A percentile compares a stretch with the other conserved stretches of the same genome.
phyloP scores from a whole-genome alignment of 2,113 vertebrate genomes.

The Bostrychus sinensis region DNA sequence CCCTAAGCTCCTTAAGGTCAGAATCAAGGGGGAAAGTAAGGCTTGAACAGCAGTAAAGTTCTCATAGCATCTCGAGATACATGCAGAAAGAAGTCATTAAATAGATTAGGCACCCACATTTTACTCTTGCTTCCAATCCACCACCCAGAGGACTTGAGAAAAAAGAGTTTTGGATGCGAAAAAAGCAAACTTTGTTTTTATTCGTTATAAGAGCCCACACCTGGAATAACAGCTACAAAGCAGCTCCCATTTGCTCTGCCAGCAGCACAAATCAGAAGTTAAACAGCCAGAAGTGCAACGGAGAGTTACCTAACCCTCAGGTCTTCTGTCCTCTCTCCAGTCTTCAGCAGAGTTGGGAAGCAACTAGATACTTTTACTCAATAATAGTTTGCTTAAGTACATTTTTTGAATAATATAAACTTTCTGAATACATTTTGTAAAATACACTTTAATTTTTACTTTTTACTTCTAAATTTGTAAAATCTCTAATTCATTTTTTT shows the following conservation, averaged over 20 bases:
- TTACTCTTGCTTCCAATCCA: background rate
- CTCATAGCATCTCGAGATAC: too few species aligned
- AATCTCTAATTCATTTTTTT: conserved; percentile 50
- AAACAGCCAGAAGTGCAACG: conserved; percentile 36
- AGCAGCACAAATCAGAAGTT: conserved; percentile 55
- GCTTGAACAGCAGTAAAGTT: too few species aligned
- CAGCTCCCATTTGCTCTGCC: conserved; percentile 46
- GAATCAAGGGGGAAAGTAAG: too few species aligned
- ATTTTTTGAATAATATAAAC: background rate
- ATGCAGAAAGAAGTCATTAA: background rate
- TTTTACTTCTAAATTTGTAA: too few species aligned
- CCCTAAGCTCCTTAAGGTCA: too few species aligned
- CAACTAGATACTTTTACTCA: too few species aligned
- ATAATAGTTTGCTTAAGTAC: background rate
- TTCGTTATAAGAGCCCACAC: conserved; percentile 44
- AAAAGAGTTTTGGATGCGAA: conserved; percentile 21
- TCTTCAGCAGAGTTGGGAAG: background rate
- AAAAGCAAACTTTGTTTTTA: conserved; percentile 11
- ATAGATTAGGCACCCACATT: background rate
- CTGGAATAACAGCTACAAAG: conserved; percentile 56
- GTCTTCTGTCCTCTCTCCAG: background rate
- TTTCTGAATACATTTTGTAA: background rate
- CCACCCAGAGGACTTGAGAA: background rate
- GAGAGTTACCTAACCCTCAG: conserved; percentile 15
- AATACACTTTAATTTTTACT: background rate